These are phyloP conservation scores for Xenopus borealis DNA, from an alignment of 2,113 vertebrate genomes.

Conservation along the genomic window DNA sequence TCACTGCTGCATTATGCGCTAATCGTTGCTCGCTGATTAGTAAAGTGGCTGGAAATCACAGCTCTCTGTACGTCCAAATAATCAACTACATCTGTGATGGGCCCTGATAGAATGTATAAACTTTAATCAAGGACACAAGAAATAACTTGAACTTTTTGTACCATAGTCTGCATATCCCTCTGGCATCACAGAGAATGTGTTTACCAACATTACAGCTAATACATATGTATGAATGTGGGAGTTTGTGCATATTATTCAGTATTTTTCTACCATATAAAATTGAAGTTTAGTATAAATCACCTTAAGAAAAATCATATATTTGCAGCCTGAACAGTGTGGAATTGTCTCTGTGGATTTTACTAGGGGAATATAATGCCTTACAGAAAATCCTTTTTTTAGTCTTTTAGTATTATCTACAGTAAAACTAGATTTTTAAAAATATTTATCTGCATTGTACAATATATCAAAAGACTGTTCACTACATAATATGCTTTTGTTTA, in stretches of 20 bases:
- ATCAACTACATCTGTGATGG: slow-evolving; percentile 65
- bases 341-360: too few species aligned
- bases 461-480: too few species aligned
- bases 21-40: slow-evolving; percentile 82
- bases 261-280: background rate
- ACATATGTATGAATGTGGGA: background rate
- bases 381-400: too few species aligned
- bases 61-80: slow-evolving; percentile 73
- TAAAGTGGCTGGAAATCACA: slow-evolving; percentile 78
- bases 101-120: slow-evolving; percentile 56
- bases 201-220: slow-evolving; percentile 14
- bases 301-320: too few species aligned
- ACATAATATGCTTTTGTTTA: too few species aligned
- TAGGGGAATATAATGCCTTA: too few species aligned
- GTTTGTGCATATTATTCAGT: background rate
- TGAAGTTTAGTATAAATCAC: background rate
- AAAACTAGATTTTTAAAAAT: too few species aligned
- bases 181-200: slow-evolving; percentile 1
- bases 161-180: slow-evolving; percentile 15
- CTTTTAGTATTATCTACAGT: too few species aligned
- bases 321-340: too few species aligned
- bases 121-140: slow-evolving; percentile 64
- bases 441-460: too few species aligned
- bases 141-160: slow-evolving; percentile 51
- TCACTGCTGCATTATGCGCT: slow-evolving; percentile 81